Conservation (phyloP, 2,888 invertebrate genomes). For the Lymantria dispar region DNA sequence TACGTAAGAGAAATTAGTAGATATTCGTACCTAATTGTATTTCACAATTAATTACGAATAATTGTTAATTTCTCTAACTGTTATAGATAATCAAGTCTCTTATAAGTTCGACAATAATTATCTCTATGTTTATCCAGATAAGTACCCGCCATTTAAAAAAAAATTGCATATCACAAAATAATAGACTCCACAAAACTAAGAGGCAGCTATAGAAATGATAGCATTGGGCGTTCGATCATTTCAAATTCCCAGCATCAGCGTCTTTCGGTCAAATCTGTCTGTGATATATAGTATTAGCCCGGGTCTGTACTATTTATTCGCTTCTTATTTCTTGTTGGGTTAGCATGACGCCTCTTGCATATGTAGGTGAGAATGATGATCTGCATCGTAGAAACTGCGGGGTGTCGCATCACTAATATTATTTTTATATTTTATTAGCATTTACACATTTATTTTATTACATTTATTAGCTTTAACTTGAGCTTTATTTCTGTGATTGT, state of each 20-base stretch:
- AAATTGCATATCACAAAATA: too few relatives aligned
- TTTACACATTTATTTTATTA: constrained; percentile 44
- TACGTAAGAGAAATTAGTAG: too few relatives aligned
- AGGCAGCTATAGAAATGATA: too few relatives aligned
- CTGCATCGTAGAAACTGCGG: constrained; percentile 43
- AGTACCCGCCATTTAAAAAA: too few relatives aligned
- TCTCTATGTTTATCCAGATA: too few relatives aligned
- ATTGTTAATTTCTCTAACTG: too few relatives aligned
- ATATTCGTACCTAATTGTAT: too few relatives aligned
- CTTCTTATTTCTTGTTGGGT: constrained; percentile 54
- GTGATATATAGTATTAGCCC: constrained; percentile 50
- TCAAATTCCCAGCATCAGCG: constrained; percentile 49
- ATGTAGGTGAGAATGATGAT: constrained; percentile 41
- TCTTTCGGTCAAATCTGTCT: constrained; percentile 55
- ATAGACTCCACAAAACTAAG: too few relatives aligned
- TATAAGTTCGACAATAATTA: too few relatives aligned
- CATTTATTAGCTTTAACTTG: constrained; percentile 49
- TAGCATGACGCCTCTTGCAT: constrained; percentile 48
- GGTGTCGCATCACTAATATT: constrained; percentile 48
- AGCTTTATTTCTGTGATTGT: constrained; percentile 21
- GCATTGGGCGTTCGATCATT: constrained; percentile 34
- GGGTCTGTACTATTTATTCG: constrained; percentile 50
- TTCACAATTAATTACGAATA: too few relatives aligned
- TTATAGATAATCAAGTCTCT: too few relatives aligned
- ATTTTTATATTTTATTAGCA: too few relatives aligned